A percentile compares a stretch with the other conserved stretches of the same genome.
Conservation (phyloP, 2,888 invertebrate genomes). For the Epicampocera succincta region DNA sequence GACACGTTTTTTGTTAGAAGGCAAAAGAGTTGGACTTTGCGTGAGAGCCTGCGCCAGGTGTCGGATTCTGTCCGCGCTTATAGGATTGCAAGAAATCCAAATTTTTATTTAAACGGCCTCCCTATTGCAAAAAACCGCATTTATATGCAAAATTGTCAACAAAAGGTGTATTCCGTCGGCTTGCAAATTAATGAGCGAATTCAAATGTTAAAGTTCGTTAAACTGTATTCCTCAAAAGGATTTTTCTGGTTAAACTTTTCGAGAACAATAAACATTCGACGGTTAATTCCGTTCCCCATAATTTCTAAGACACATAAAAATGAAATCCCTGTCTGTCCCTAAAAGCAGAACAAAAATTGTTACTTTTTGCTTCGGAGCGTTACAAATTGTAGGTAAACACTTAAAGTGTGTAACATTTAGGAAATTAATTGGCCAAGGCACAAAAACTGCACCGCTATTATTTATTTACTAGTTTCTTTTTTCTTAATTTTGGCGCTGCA, state of each 20-base stretch:
- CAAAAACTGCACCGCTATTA: constrained; percentile 30
- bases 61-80: no score
- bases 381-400: constrained; percentile 70
- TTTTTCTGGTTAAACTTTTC: background rate
- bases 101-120: no score
- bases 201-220: constrained; percentile 45
- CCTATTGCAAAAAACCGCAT: background rate
- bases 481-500: constrained; percentile 10
- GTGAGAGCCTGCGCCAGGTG: no score
- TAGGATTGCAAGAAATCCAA: no score
- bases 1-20: no score
- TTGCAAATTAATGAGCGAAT: constrained; percentile 54
- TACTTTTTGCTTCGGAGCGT: constrained; percentile 52
- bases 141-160: constrained; percentile 35
- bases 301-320: no score
- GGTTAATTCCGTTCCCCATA: no score
- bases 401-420: constrained; percentile 66
- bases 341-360: constrained; percentile 9
- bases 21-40: no score
- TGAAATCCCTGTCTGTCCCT: background rate
- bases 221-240: background rate
- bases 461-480: constrained; percentile 1
- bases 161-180: constrained; percentile 55
- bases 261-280: no score
- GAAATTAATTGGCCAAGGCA: constrained; percentile 68